Conservation (phyloP, 2,888 invertebrate species). For the Philereme vetulata region DNA sequence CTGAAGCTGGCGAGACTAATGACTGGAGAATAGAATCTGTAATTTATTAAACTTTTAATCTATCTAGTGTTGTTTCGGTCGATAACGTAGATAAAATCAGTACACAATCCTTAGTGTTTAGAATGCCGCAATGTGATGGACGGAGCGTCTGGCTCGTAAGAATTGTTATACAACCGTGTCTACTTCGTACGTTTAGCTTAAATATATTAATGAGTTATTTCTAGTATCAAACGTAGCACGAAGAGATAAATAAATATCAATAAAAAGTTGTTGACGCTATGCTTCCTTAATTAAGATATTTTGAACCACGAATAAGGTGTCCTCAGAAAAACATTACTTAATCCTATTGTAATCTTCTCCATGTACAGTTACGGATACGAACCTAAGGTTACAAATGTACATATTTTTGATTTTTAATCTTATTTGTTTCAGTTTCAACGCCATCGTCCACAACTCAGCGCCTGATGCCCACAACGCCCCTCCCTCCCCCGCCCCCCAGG, state of each 20-base stretch:
- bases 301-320: no score
- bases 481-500: slow-evolving; percentile 42
- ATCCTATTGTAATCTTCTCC: neutral
- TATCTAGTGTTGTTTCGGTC: slow-evolving; percentile 62
- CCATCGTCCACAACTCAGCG: slow-evolving; percentile 60
- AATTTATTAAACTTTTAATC: slow-evolving; percentile 47
- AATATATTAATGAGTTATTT: slow-evolving; percentile 1
- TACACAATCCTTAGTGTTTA: slow-evolving; percentile 35
- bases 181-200: slow-evolving; percentile 2
- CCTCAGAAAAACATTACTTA: no score
- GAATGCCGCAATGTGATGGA: slow-evolving; percentile 42
- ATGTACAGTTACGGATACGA: no score
- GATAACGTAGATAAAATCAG: slow-evolving; percentile 71
- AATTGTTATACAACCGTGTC: slow-evolving; percentile 45
- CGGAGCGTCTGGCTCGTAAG: slow-evolving; percentile 39
- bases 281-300: no score
- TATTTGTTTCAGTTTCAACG: slow-evolving; percentile 67
- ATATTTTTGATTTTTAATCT: no score
- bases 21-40: slow-evolving; percentile 45
- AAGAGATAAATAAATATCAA: no score
- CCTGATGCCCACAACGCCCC: slow-evolving; percentile 37
- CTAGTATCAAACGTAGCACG: no score
- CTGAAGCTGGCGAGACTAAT: slow-evolving; percentile 66
- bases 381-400: no score
- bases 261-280: no score